Conservation (phyloP, 2,888 invertebrate genomes). For the Thumatha senex region DNA sequence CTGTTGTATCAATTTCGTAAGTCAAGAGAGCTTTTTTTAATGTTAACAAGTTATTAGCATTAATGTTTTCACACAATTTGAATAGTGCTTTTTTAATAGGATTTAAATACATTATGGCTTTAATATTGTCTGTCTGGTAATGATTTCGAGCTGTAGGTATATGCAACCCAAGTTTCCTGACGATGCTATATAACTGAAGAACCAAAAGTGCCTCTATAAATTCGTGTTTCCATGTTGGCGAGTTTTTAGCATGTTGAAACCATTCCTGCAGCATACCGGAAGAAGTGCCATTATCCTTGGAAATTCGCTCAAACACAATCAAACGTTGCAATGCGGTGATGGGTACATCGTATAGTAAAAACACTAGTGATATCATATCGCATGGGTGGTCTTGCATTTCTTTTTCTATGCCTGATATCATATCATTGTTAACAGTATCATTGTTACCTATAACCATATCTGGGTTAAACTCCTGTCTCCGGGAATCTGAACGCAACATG, state of each 20-base stretch:
- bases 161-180: slow-evolving; percentile 66
- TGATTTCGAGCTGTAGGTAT: slow-evolving; percentile 50
- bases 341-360: slow-evolving; percentile 68
- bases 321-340: slow-evolving; percentile 69
- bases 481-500: slow-evolving; percentile 52
- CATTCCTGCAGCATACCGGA: slow-evolving; percentile 64
- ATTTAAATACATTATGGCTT: slow-evolving; percentile 52
- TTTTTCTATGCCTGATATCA: slow-evolving; percentile 63
- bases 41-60: slow-evolving; percentile 49
- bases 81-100: slow-evolving; percentile 68
- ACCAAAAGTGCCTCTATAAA: slow-evolving; percentile 70
- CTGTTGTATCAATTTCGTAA: slow-evolving; percentile 54
- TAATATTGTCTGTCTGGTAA: slow-evolving; percentile 53
- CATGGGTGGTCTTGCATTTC: slow-evolving; percentile 57
- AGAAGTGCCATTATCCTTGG: slow-evolving; percentile 45
- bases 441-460: slow-evolving; percentile 44
- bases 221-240: slow-evolving; percentile 63
- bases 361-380: slow-evolving; percentile 70
- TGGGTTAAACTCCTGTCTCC: slow-evolving; percentile 18
- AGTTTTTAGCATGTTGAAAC: slow-evolving; percentile 58
- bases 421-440: slow-evolving; percentile 53
- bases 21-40: slow-evolving; percentile 60
- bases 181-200: slow-evolving; percentile 61
- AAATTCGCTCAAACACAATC: slow-evolving; percentile 60
- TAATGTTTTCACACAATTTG: slow-evolving; percentile 66